A percentile compares a stretch with the other conserved stretches of the same genome.
Evolutionary conservation across 92 coral and sea anemone genomes (phyloP).

Genomic region (Muricea muricata): DNA sequence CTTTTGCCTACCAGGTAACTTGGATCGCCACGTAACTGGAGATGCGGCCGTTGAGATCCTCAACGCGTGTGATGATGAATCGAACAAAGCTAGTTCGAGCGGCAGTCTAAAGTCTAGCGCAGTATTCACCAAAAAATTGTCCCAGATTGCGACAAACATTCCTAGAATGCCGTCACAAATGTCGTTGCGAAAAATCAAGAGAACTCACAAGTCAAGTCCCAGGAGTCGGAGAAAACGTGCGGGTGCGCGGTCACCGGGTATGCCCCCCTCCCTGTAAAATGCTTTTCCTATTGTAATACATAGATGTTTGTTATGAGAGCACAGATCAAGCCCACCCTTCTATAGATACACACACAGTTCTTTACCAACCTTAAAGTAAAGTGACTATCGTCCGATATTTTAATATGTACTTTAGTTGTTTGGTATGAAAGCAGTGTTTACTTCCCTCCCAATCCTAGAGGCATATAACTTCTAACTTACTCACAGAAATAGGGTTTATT

Average conservation of each 20-base stretch:
- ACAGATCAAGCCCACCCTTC: no score
- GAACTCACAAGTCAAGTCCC: constrained; percentile 37
- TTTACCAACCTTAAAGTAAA: no score
- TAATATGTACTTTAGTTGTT: no score
- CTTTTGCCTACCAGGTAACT: constrained; percentile 69
- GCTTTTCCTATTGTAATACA: no score
- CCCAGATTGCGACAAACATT: constrained; percentile 78
- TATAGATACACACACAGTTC: no score
- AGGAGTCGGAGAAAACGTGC: constrained; percentile 19
- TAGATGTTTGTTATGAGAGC: no score
- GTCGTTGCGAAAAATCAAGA: constrained; percentile 82
- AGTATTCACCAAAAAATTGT: constrained; percentile 75
- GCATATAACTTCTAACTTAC: no score
- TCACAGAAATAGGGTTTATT: no score
- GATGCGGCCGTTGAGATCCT: constrained; percentile 93
- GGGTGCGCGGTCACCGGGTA: constrained; percentile 25
- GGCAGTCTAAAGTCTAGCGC: constrained; percentile 74
- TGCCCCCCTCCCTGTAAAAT: no score
- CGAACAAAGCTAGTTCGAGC: constrained; percentile 52
- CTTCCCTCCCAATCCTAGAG: no score
- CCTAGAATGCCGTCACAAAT: constrained; percentile 78
- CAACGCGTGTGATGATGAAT: constrained; percentile 89
- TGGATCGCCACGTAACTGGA: constrained; percentile 95
- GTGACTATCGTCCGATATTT: no score
- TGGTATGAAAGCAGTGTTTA: no score